phyloP scores from a whole-genome alignment of 2,797 vertebrate genomes.

The Carcharodon carcharias region DNA sequence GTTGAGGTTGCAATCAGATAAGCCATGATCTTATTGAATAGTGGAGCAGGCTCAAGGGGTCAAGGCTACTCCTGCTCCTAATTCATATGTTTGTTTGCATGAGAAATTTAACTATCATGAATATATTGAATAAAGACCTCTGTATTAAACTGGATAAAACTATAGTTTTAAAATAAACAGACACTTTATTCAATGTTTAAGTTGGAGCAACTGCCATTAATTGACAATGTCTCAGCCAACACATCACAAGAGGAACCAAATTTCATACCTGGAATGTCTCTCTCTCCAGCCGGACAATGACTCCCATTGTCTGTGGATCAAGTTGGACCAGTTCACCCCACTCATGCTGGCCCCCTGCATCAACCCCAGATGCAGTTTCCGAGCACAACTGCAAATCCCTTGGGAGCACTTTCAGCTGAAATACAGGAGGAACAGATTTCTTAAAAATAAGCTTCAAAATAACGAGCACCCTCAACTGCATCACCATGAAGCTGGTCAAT shows the following conservation, averaged over 20 bases:
- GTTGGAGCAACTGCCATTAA: not conserved
- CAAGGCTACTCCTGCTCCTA: too few species aligned
- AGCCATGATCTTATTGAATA: too few species aligned
- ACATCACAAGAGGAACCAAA: not conserved
- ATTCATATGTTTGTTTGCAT: too few species aligned
- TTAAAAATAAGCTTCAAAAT: not conserved
- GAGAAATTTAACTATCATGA: not conserved
- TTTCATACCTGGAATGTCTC: slow-evolving; percentile 84
- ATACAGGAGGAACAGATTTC: not conserved
- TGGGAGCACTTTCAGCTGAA: slow-evolving; percentile 84
- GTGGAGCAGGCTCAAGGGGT: too few species aligned
- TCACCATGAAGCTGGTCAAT: not conserved
- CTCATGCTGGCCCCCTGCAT: slow-evolving; percentile 88
- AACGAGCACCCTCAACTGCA: not conserved
- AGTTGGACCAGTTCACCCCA: slow-evolving; percentile 92
- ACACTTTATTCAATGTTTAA: not conserved
- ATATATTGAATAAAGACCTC: not conserved
- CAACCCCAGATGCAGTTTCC: slow-evolving; percentile 86
- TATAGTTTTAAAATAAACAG: not conserved
- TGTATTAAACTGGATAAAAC: not conserved
- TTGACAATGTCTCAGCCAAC: not conserved
- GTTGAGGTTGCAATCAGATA: too few species aligned
- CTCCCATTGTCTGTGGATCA: slow-evolving; percentile 82
- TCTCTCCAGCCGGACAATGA: slow-evolving; percentile 84
- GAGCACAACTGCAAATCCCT: slow-evolving; percentile 92